These are phyloP conservation scores for Vulpes vulpes DNA, from an alignment of 2,113 vertebrate species.

Conservation along the genomic window DNA sequence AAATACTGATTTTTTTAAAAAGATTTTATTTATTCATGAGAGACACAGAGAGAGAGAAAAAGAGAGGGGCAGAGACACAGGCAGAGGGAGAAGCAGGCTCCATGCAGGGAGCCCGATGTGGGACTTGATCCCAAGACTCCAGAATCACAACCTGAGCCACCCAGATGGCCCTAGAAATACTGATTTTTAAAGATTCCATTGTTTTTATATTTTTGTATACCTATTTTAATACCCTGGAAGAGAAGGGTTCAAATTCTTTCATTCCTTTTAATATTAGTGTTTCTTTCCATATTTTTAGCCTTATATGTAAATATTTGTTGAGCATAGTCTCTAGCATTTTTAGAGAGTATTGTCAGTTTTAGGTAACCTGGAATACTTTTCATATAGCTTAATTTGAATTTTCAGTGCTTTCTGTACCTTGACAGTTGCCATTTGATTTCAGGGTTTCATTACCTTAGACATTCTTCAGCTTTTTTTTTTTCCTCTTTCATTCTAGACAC, in stretches of 20 bases:
- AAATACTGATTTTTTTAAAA: no score
- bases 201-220: background rate
- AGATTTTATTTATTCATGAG: background rate
- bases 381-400: slow-evolving; percentile 35
- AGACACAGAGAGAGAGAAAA: no score
- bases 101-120: no score
- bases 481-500: slow-evolving; percentile 20
- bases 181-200: background rate
- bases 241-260: slow-evolving; percentile 14
- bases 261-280: slow-evolving; percentile 21
- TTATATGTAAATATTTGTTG: slow-evolving; percentile 4
- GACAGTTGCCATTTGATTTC: slow-evolving; percentile 49
- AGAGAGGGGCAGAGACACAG: no score
- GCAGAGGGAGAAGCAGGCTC: no score
- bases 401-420: background rate
- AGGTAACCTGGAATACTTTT: slow-evolving; percentile 41
- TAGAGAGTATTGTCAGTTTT: background rate
- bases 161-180: background rate
- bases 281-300: background rate
- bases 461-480: background rate
- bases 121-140: no score
- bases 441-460: slow-evolving; percentile 31
- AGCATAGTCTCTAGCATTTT: background rate
- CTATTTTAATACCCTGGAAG: background rate
- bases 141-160: background rate